Evolutionary conservation across 1,140 invertebrate species (phyloP).

Genomic region (Drosophila quadrilineata): DNA sequence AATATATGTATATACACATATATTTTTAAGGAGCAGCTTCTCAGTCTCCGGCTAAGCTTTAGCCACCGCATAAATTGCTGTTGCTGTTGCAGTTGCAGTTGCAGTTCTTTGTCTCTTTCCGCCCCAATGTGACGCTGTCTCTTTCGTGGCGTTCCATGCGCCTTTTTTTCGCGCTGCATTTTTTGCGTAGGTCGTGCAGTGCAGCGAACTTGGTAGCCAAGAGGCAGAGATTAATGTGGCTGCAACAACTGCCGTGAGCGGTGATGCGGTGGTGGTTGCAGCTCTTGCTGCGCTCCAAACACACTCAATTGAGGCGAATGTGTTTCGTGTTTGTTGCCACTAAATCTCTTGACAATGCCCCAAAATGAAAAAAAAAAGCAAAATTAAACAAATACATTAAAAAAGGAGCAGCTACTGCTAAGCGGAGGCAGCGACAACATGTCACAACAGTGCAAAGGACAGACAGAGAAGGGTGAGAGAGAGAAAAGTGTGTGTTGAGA

Average conservation of each 20-base stretch:
- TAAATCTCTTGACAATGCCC: conserved; percentile 51
- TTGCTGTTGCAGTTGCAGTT: no score
- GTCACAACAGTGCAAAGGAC: no score
- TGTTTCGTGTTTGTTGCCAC: conserved; percentile 56
- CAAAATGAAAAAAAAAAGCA: conserved; percentile 12
- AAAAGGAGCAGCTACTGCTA: not conserved
- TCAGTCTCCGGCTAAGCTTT: conserved; percentile 24
- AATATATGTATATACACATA: no score
- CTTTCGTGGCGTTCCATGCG: conserved; percentile 23
- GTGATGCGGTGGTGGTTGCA: not conserved
- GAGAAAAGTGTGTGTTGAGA: no score
- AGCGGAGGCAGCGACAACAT: conserved; percentile 1
- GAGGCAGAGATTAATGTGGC: conserved; percentile 59
- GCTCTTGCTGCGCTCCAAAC: no score
- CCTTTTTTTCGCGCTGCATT: conserved; percentile 76
- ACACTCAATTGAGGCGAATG: no score
- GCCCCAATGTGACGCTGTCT: not conserved
- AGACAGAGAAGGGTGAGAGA: no score
- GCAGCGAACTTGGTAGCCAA: conserved; percentile 71
- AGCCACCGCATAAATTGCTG: no score
- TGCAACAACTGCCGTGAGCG: not conserved
- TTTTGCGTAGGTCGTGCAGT: conserved; percentile 73
- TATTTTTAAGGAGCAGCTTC: conserved; percentile 68
- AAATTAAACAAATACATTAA: no score
- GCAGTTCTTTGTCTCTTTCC: no score